These are phyloP conservation scores for Nymphalis urticae DNA, from an alignment of 2,888 invertebrate genomes.

Conservation along the genomic window DNA sequence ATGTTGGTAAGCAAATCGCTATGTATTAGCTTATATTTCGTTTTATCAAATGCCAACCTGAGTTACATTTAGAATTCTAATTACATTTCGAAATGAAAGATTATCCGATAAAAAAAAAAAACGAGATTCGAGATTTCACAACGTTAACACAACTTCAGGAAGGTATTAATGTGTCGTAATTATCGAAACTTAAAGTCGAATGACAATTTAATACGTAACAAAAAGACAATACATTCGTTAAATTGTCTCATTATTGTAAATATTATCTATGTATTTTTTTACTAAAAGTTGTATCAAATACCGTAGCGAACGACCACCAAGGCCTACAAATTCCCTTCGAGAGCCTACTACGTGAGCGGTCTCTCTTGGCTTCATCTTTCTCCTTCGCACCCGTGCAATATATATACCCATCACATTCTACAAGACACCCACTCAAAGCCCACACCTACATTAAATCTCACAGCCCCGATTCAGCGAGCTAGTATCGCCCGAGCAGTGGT, in stretches of 20 bases:
- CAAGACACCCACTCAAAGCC: slow-evolving; percentile 63
- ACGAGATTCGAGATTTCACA: too few relatives aligned
- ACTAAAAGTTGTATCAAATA: slow-evolving; percentile 31
- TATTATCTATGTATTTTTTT: slow-evolving; percentile 21
- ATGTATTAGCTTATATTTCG: too few relatives aligned
- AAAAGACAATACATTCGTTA: background rate
- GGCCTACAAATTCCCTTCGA: slow-evolving; percentile 74
- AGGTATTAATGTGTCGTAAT: background rate
- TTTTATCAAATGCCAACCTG: too few relatives aligned
- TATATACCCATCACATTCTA: slow-evolving; percentile 51
- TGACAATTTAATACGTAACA: background rate
- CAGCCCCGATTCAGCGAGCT: slow-evolving; percentile 72
- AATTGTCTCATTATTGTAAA: background rate
- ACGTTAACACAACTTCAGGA: too few relatives aligned
- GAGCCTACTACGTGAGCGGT: slow-evolving; percentile 57
- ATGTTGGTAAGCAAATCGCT: too few relatives aligned
- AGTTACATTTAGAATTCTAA: too few relatives aligned
- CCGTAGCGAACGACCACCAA: slow-evolving; percentile 56
- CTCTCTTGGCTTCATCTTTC: slow-evolving; percentile 50
- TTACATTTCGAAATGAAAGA: too few relatives aligned
- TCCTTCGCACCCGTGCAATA: slow-evolving; percentile 39
- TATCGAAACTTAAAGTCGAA: too few relatives aligned
- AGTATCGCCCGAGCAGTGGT: slow-evolving; percentile 59
- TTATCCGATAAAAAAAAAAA: too few relatives aligned
- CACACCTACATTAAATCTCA: slow-evolving; percentile 54